A percentile compares a stretch with the other conserved stretches of the same genome.
These are phyloP conservation scores for Serinus canaria DNA, from an alignment of 2,113 vertebrate genomes.

Conservation along the genomic window DNA sequence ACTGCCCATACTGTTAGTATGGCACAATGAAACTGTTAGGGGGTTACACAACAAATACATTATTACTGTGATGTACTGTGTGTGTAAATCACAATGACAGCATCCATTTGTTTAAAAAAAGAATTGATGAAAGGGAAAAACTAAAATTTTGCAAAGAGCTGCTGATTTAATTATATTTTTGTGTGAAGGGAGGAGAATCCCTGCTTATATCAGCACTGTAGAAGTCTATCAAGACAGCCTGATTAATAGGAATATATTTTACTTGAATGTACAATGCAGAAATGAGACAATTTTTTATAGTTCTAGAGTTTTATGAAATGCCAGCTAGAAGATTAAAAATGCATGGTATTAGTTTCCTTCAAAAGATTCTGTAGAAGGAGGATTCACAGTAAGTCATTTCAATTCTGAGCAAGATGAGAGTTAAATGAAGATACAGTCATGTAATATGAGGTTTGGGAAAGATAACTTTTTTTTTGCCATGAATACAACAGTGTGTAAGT, in stretches of 20 bases:
- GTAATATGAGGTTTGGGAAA: background rate
- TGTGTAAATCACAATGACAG: constrained; percentile 1
- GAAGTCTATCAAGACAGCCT: background rate
- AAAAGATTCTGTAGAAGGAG: background rate
- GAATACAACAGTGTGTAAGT: background rate
- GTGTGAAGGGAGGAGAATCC: background rate
- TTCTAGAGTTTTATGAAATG: background rate
- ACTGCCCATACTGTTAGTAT: background rate
- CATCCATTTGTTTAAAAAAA: background rate
- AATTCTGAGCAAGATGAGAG: background rate
- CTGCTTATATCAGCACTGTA: background rate
- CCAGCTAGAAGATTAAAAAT: background rate
- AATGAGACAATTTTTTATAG: background rate
- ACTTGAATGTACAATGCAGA: background rate
- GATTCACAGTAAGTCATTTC: background rate
- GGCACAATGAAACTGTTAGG: background rate
- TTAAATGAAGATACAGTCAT: background rate
- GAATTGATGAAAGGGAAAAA: background rate
- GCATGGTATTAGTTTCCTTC: background rate
- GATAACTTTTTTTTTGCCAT: background rate
- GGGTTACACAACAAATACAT: background rate
- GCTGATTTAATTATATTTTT: background rate
- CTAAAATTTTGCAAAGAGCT: background rate
- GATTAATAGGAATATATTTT: background rate
- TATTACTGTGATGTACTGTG: background rate